phyloP scores from a whole-genome alignment of 2,888 invertebrate genomes.

The Melanophora roralis region DNA sequence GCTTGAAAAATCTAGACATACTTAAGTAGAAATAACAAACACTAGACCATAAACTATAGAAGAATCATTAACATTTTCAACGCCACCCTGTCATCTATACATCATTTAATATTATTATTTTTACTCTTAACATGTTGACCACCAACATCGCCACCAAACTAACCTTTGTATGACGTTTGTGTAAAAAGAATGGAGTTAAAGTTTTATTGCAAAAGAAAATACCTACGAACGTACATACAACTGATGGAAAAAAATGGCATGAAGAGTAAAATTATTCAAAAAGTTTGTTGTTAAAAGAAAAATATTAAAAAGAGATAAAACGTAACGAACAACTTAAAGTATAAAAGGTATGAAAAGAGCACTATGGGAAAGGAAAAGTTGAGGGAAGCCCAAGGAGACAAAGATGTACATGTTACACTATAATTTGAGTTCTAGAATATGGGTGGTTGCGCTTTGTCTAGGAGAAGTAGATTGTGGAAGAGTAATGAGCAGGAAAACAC shows the following conservation, averaged over 20 bases:
- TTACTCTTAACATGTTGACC: slow-evolving; percentile 34
- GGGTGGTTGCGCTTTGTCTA: too few species aligned
- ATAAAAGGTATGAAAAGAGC: background rate
- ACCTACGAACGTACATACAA: background rate
- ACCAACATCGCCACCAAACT: slow-evolving; percentile 42
- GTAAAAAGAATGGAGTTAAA: background rate
- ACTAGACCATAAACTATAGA: slow-evolving; percentile 13
- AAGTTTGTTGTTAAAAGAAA: background rate
- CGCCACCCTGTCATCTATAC: slow-evolving; percentile 57
- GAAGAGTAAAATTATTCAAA: slow-evolving; percentile 8
- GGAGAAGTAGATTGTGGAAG: too few species aligned
- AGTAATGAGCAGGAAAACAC: too few species aligned
- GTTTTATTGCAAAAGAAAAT: background rate
- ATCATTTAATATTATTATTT: slow-evolving; percentile 56
- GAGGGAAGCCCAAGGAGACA: background rate
- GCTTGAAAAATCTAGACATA: slow-evolving; percentile 4
- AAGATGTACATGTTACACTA: too few species aligned
- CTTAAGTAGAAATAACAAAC: background rate
- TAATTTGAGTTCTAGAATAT: too few species aligned
- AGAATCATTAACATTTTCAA: slow-evolving; percentile 52
- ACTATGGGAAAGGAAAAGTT: slow-evolving; percentile 1
- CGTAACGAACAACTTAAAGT: background rate
- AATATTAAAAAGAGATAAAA: background rate
- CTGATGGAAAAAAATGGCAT: background rate
- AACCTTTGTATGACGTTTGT: background rate